These are phyloP conservation scores for Megathymus violae DNA, from an alignment of 1,140 invertebrate genomes.

Conservation along the genomic window DNA sequence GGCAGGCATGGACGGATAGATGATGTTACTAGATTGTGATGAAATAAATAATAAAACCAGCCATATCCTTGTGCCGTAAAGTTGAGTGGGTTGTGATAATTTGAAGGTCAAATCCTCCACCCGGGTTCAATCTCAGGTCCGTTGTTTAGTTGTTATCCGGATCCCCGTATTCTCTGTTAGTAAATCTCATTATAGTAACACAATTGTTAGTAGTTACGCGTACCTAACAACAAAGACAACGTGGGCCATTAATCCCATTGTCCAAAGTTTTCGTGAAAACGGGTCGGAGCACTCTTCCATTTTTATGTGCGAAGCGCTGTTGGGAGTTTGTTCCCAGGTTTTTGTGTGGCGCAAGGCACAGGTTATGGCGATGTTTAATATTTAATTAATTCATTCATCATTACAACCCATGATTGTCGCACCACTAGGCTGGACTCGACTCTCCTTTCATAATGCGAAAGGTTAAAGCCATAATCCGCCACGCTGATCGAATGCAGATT, in stretches of 20 bases:
- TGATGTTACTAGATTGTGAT: too few species aligned
- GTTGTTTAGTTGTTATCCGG: not conserved
- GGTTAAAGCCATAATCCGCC: too few species aligned
- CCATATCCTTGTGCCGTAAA: too few species aligned
- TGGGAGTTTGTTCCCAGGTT: slow-evolving; percentile 31
- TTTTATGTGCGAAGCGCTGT: slow-evolving; percentile 38
- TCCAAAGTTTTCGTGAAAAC: slow-evolving; percentile 42
- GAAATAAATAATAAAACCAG: too few species aligned
- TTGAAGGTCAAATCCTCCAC: too few species aligned
- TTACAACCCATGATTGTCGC: too few species aligned
- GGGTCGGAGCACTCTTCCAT: slow-evolving; percentile 35
- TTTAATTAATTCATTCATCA: too few species aligned
- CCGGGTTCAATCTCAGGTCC: not conserved
- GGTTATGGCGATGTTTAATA: not conserved
- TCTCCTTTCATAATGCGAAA: too few species aligned
- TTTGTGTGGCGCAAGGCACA: slow-evolving; percentile 17
- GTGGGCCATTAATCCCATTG: slow-evolving; percentile 48
- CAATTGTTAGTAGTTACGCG: not conserved
- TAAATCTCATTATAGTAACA: not conserved
- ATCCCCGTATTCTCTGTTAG: not conserved
- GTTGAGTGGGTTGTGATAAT: too few species aligned
- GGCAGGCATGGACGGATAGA: too few species aligned
- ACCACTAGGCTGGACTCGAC: too few species aligned
- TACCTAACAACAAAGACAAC: slow-evolving; percentile 36
- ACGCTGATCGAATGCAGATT: too few species aligned